Evolutionary conservation across 2,113 vertebrate species (phyloP), one percentile per base, ranked within the genome.

Genomic region (Chunga burmeisteri): DNA sequence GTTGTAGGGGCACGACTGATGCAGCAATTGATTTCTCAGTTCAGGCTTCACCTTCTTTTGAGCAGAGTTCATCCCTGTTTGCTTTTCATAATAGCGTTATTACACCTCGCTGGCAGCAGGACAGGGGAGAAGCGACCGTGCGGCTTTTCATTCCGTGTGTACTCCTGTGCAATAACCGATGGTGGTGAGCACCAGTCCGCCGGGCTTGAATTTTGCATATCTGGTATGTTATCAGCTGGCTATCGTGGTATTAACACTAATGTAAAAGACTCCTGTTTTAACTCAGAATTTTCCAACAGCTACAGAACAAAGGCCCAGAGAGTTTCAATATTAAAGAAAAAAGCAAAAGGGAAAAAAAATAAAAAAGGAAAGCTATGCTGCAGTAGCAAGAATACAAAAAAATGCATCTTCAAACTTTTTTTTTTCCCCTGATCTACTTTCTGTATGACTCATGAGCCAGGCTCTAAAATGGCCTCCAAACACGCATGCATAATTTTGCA

Each of bases 401-500:
- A 86, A 77, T 12, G 61, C 67, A 42, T 94, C 44, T 92, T 85
- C 46, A 75, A 94, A 93, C 83, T 92, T 95, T 49, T 86, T 62
- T 61, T 81, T 81, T 56, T 34, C 38, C 88, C 49, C 44, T 93
- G 88, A 94, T 97, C 95, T 95, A 81, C 86, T 94, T 96, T 97
- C 93, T 78, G 75, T 89, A 83, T 96, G 88, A 97, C 67, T 97
- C 94, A 95, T 2, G 5, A 95, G 71, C 84, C 23, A 77, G 91
- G 86, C 93, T 95, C 87, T 95, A 85, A 97, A 96, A 95, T 97
- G 94, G 94, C 94, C 94, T 97, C 86, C 87, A 38, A 96, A 96
- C 63, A 85, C 30, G 71, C 87, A 95, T 93, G 94, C 94, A 94
- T 97, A 96, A 97, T 97, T 97, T 96, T 96, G 86, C 87, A 90